Conservation (phyloP, 2,113 vertebrate species). For the Hucho hucho region DNA sequence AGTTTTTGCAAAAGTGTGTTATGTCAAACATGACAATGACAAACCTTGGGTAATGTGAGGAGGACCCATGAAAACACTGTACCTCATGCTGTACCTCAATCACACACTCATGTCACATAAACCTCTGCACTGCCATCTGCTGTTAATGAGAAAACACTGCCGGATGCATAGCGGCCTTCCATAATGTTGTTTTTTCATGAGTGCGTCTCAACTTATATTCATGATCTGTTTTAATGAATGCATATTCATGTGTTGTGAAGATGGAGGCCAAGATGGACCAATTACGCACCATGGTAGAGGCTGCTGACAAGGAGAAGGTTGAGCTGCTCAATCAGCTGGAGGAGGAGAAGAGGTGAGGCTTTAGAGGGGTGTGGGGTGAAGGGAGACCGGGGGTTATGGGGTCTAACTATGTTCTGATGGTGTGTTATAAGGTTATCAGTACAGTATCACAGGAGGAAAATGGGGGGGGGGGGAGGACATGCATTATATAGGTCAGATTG, state of each 20-base stretch:
- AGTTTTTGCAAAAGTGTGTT: background rate
- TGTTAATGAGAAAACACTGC: background rate
- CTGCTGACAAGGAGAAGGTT: slow-evolving; percentile 94
- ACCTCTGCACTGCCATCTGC: background rate
- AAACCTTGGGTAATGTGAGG: background rate
- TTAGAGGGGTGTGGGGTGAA: background rate
- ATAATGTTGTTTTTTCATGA: background rate
- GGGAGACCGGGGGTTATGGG: background rate
- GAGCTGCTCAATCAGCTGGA: slow-evolving; percentile 95
- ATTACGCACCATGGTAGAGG: slow-evolving; percentile 90
- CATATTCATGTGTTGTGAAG: slow-evolving; percentile 71
- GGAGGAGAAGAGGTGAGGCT: slow-evolving; percentile 90
- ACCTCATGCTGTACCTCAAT: too few relatives aligned
- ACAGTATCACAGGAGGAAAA: too few relatives aligned
- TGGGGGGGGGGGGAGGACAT: too few relatives aligned
- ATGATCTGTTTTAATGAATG: background rate
- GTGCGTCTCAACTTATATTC: background rate
- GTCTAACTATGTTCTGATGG: too few relatives aligned
- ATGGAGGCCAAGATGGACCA: slow-evolving; percentile 98
- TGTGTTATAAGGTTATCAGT: too few relatives aligned
- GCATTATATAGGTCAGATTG: background rate
- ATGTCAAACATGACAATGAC: background rate
- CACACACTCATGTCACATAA: background rate
- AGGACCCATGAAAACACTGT: too few relatives aligned
- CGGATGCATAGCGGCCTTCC: background rate